Evolutionary conservation across 2,888 invertebrate genomes (phyloP), one percentile per base, ranked within the genome.

Genomic region (Cheilosia variabilis): DNA sequence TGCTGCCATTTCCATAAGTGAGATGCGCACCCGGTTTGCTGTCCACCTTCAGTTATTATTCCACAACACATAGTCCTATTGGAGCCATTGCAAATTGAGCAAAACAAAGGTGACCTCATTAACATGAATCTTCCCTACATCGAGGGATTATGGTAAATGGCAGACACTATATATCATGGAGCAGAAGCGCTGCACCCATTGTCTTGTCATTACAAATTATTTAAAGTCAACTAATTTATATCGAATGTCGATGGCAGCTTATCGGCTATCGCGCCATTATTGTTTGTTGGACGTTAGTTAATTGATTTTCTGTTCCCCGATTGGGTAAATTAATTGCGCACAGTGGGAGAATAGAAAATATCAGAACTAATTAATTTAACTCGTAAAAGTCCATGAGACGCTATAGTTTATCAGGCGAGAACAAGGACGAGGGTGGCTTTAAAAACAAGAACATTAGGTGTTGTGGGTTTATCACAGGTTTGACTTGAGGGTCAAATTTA

Each of bases 191-290:
- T 76, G 50, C 65, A 66, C 24, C 73, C 34, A 79, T 75, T 71
- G 79, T 69, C 78, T 78, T 63, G 78, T 69, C 63, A 58, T 52
- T 58, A 43, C 55, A 73, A 79, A 75, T 84, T 63, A 75, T 76
- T 75, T 79, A 66, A 84, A 76, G 65, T 84, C 79, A 84, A 84
- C 69, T 84, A 76, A 84, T 84, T 84, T 84, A 76, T 79, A 84
- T 84, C 66, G 75, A 50, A 75, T 71, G 79, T 65, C 75, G 69
- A 66, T 84, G 65, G 65, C 65, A 84, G 66, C 71, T 60, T 65
- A 60, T 79, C 22, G 37, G 7, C 22, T 24, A 24, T 52, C 24
- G 27, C 2, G 15, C 52, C 68, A 57, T 72, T 81, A 84, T 69
- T 75, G 75, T 79, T 78, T 57, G 43, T 24, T 41, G 62, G 62